Evolutionary conservation across 2,113 vertebrate genomes (phyloP), one percentile per base, ranked within the genome.

Genomic region (Hirundichthys speculiger): DNA sequence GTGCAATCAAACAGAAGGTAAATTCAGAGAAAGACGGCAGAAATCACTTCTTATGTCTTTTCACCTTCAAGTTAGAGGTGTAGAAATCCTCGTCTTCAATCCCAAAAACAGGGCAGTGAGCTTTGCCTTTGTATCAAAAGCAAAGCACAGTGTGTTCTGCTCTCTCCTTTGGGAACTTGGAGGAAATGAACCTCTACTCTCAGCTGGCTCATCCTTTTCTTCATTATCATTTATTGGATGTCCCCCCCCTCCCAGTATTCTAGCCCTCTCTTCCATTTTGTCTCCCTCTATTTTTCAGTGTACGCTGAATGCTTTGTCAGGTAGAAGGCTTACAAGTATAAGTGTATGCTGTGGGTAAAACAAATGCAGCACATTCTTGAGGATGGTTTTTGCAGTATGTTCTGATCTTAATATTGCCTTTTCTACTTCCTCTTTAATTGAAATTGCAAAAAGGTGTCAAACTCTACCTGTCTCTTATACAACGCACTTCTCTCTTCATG

Each of bases 121-220:
- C 73, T 69, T 74, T 83, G 49, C 70, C 54, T 73, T 40, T 54
- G 21, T 64, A 60, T 69, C 48, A 73, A 68, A 77, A 34, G 63
- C 61, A 47, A 62, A 72, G 46, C 56, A 62, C 50, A 5, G 6
- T 19, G 55, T 72, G 60, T 24, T 30, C 75, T 14, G 56, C 74
- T 67, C 48, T 63, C 34, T 64, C 56, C 76, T 69, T 73, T 51
- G 22, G 54, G 27, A 70, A 70, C 74, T 70, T 67, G 57, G 64
- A 77, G 75, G 79, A 85, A 85, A 85, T 80, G 52, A 70, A 62
- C 72, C 75, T 62, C 70, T 73, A 4, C 62, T 71, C 72, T 71
- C 80, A 79, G 80, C 75, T 77, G 64, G 50, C 73, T 72, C 67
- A 62, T 84, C 67, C 64, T 63, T 80, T 78, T 63, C 50, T 64